Base-by-base conservation (phyloP, 2,797 vertebrate genomes). In the Chaetodon trifasciatus region DNA sequence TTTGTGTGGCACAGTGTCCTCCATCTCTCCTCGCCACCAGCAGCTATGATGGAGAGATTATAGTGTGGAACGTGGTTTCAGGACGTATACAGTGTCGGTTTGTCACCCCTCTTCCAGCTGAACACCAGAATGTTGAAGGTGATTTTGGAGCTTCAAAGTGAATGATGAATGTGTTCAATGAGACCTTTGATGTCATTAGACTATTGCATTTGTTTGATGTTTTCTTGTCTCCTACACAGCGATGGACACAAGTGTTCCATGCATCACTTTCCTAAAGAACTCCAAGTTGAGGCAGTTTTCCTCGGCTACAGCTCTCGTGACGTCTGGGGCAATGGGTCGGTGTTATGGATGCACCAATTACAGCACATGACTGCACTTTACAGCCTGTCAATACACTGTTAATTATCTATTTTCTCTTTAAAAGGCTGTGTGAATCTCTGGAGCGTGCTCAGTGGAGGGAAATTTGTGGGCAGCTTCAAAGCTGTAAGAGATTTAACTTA, bases 61-160 rank as follows among this genome's bases (percentile, higher is more conserved):
- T 95, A 40, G 79, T 97, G 74, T 97, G 96, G 95, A 96, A 95
- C 56, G 70, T 91, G 71, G 78, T 92, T 65, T 97, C 95, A 3
- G 95, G 94, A 79, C 92, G 90, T 35, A 80, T 94, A 58, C 91
- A 90, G 76, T 93, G 91, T 52, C 93, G 92, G 32, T 78, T 96
- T 40, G 82, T 85, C 64, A 85, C 63, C n/a, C 91, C 85, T 7
- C 74, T 78, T 56, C 63, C 73, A 56, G 57, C 77, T 8, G 55
- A 87, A n/a, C 75, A 83, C 0, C 2, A 67, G 32, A 76, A 71
- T 5, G 10, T 46, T 75, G 58, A 91, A 86, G 85, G 94, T 96
- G 74, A 82, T 17, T 76, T 62, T 15, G 19, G 13, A 68, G 42
- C 35, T n/a, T 71, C 23, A 42, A 44, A 6, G 16, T 16, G 7